These are phyloP conservation scores for Aegithalos caudatus DNA, from an alignment of 2,113 vertebrate species.

Conservation along the genomic window DNA sequence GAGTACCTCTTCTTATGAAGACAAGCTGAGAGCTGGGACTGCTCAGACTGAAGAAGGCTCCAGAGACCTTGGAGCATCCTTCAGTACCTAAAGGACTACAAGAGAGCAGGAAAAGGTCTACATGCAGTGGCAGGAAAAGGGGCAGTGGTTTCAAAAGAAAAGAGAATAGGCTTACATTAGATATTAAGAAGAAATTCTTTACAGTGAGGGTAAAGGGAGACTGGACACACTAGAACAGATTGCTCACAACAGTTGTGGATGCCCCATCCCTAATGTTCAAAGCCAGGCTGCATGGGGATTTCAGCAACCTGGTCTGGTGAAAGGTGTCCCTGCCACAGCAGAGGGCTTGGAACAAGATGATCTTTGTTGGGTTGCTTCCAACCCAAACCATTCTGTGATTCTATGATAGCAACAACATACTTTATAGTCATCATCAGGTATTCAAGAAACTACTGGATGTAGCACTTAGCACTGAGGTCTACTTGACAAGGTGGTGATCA, in stretches of 20 bases:
- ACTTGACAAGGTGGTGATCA: too few relatives aligned
- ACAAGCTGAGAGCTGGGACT: neutral
- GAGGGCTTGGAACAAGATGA: neutral
- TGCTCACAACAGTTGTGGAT: neutral
- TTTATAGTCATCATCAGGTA: rapidly evolving
- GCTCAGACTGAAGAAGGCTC: neutral
- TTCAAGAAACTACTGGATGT: neutral
- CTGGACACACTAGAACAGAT: neutral
- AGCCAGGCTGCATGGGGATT: neutral
- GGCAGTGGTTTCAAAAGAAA: neutral
- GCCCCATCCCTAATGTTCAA: neutral
- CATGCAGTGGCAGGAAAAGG: neutral
- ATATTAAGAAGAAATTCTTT: neutral
- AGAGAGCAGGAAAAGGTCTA: neutral
- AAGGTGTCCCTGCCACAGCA: neutral
- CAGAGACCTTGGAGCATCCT: neutral
- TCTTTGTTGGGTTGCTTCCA: neutral
- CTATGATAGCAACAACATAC: neutral
- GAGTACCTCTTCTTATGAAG: neutral
- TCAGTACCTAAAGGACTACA: neutral
- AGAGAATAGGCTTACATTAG: neutral
- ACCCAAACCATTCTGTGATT: neutral
- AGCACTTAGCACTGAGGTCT: neutral
- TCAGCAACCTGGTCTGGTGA: neutral
- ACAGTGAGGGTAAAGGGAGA: neutral